A percentile compares a stretch with the other conserved stretches of the same genome.
Conservation (phyloP, 1,140 invertebrate species). For the Samia ricini region DNA sequence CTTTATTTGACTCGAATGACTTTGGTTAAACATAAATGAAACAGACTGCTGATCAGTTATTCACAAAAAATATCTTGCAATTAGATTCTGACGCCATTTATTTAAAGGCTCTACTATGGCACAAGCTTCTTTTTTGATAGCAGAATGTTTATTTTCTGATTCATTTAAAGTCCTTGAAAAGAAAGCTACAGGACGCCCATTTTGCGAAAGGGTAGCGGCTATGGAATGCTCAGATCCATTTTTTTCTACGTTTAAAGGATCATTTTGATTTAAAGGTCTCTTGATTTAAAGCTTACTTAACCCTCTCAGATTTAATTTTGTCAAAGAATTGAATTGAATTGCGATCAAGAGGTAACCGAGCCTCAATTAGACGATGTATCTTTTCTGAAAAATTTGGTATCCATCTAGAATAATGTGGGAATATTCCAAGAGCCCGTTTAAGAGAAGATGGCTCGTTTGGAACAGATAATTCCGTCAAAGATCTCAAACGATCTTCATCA, state of each 20-base stretch:
- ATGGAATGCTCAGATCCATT: constrained; percentile 48
- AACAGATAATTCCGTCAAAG: neutral
- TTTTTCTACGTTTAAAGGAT: too few species aligned
- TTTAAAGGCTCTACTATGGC: constrained; percentile 18
- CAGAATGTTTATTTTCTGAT: constrained; percentile 15
- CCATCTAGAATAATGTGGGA: too few species aligned
- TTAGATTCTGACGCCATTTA: constrained; percentile 17
- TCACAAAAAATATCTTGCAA: too few species aligned
- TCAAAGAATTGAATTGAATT: neutral
- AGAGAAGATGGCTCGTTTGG: too few species aligned
- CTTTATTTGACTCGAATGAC: too few species aligned
- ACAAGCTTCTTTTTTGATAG: constrained; percentile 21
- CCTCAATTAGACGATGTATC: neutral
- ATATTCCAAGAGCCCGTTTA: too few species aligned
- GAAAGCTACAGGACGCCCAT: constrained; percentile 18
- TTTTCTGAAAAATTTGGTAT: too few species aligned
- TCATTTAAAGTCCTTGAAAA: constrained; percentile 18
- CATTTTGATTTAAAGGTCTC: too few species aligned
- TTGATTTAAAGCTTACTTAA: constrained; percentile 31
- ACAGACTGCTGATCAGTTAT: too few species aligned
- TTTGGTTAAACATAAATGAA: too few species aligned
- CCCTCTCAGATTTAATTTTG: neutral
- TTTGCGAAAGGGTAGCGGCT: constrained; percentile 59
- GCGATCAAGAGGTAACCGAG: neutral
- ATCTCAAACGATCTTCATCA: neutral